These are phyloP conservation scores for Philonicus albiceps DNA, from an alignment of 2,888 invertebrate species.

Conservation along the genomic window DNA sequence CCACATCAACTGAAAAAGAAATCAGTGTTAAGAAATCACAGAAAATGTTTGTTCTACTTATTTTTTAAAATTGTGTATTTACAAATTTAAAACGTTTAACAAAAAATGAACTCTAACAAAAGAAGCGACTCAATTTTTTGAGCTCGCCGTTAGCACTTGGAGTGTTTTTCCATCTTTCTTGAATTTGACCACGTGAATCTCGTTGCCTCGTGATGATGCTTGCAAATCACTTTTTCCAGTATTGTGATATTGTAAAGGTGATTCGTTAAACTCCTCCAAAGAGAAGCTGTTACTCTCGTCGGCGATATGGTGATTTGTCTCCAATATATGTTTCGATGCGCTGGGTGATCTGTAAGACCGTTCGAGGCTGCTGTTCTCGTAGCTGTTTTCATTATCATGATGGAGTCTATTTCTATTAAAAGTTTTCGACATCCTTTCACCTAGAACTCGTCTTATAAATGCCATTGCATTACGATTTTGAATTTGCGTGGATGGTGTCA, in stretches of 20 bases:
- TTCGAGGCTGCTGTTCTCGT: conserved; percentile 20
- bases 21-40: background rate
- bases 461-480: conserved; percentile 56
- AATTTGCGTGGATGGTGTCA: conserved; percentile 54
- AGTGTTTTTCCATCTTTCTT: conserved; percentile 6
- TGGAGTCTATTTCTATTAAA: background rate
- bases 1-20: conserved; percentile 4
- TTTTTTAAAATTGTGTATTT: conserved; percentile 9
- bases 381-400: background rate
- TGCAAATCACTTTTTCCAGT: background rate
- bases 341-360: background rate
- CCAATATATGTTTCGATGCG: background rate
- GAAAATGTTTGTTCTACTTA: background rate
- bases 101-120: background rate
- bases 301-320: background rate
- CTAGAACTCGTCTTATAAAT: conserved; percentile 55
- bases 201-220: background rate
- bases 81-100: background rate
- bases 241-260: background rate
- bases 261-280: background rate
- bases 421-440: conserved; percentile 55
- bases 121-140: background rate
- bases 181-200: conserved; percentile 11
- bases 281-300: background rate
- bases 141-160: conserved; percentile 2